A percentile compares a stretch with the other conserved stretches of the same genome.
Evolutionary conservation across 2,113 vertebrate genomes (phyloP).

Genomic region (Stegastes partitus): DNA sequence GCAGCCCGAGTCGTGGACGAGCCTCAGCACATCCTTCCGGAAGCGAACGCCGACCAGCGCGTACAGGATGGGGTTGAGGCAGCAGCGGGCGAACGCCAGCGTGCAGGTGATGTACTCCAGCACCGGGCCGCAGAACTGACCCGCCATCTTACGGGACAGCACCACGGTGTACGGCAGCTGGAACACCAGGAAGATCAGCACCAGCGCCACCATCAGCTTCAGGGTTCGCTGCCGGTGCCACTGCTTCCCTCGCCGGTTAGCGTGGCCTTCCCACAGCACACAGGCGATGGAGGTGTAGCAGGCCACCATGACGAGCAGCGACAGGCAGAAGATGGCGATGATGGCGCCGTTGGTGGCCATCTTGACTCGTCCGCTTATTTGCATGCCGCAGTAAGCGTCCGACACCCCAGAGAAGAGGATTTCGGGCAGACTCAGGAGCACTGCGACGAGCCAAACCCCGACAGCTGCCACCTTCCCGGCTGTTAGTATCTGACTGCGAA

Average conservation of each 20-base stretch:
- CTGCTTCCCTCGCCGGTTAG: conserved; percentile 64
- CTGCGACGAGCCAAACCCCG: conserved; percentile 84
- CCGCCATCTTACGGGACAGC: conserved; percentile 83
- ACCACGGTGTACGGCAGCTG: conserved; percentile 93
- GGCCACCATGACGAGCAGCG: conserved; percentile 87
- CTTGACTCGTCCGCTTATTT: conserved; percentile 75
- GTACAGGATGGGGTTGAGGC: conserved; percentile 94
- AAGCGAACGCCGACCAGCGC: conserved; percentile 92
- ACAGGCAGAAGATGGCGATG: conserved; percentile 87
- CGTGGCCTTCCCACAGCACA: conserved; percentile 83
- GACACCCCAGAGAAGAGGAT: conserved; percentile 83
- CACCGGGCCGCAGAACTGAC: conserved; percentile 83
- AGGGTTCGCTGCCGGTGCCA: conserved; percentile 87
- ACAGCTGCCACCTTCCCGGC: conserved; percentile 70
- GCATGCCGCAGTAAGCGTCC: conserved; percentile 77
- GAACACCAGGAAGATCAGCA: conserved; percentile 89
- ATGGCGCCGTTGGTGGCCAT: conserved; percentile 81
- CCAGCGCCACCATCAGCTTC: conserved; percentile 89
- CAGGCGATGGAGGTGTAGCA: conserved; percentile 88
- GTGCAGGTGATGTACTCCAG: conserved; percentile 88
- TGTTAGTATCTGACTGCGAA: conserved; percentile 65
- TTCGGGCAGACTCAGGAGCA: conserved; percentile 88
- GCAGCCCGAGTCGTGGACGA: conserved; percentile 79
- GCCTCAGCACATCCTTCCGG: conserved; percentile 86
- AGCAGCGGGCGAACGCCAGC: conserved; percentile 91